phyloP scores from a whole-genome alignment of 1,140 invertebrate genomes.

The Drosophila ercepeae region DNA sequence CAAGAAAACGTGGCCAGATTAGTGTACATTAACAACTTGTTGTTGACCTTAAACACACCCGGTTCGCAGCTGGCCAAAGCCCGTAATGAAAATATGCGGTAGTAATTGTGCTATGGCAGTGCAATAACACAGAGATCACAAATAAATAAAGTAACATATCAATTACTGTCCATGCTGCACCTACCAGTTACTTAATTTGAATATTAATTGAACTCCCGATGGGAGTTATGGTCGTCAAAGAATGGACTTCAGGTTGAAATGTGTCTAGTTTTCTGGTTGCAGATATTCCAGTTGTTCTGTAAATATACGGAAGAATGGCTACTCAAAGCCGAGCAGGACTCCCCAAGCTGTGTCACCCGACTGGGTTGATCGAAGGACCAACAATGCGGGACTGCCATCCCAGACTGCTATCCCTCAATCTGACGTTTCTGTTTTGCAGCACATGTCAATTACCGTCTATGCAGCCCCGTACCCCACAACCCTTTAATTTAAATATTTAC shows the following conservation, averaged over 20 bases:
- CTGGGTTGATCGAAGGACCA: no score
- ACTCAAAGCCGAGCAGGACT: no score
- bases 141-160: slow-evolving; percentile 71
- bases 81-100: slow-evolving; percentile 55
- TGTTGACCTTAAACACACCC: slow-evolving; percentile 44
- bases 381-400: no score
- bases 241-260: no score
- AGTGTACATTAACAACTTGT: slow-evolving; percentile 22
- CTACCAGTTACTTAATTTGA: slow-evolving; percentile 64
- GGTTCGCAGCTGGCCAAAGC: slow-evolving; percentile 4
- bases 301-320: no score
- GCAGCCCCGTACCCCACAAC: slow-evolving; percentile 20
- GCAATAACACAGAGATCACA: slow-evolving; percentile 49
- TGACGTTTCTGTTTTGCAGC: no score
- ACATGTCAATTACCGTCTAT: slow-evolving; percentile 65
- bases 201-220: no score
- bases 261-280: no score
- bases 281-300: no score
- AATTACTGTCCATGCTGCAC: slow-evolving; percentile 44
- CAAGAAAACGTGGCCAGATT: background rate
- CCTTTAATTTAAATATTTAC: slow-evolving; percentile 70
- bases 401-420: no score
- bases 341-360: no score
- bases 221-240: no score
- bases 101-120: slow-evolving; percentile 25